Evolutionary conservation across 2,113 vertebrate genomes (phyloP), one percentile per base, ranked within the genome.

Genomic region (Malaclemys terrapin): DNA sequence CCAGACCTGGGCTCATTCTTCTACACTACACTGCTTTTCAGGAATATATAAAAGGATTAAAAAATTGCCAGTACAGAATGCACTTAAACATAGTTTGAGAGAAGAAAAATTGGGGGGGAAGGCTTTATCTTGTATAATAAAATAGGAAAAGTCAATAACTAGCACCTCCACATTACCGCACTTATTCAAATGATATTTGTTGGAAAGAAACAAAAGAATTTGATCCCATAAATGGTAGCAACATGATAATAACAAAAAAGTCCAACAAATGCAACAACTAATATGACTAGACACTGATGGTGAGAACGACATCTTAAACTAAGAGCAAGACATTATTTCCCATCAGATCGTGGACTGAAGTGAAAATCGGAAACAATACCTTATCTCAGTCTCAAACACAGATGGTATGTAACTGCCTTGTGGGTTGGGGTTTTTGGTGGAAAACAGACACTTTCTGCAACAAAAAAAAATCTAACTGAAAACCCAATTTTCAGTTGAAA

Each of bases 101-200:
- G 86, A 62, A 59, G 38, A 24, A 59, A 88, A 31, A 83, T 92
- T 35, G 78, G 38, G 42, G 17, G 49, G 47, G 27, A 1, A 57
- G 50, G 62, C 13, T 54, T 89, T 94, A 75, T 53, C 85, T 92
- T 81, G 45, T 72, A 57, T 65, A 94, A 56, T 25, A 86, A 94
- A 96, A 91, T 3, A 5, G 1, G 24, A 25, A 6, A 10, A 91
- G 49, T 49, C 69, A 92, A 78, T 45, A 94, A 45, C 56, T 94
- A 94, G 53, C 57, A 95, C 89, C 89, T 94, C 52, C 82, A 83
- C n/a, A 19, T 92, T 92, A 80, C 78, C 89, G 82, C 84, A 95
- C 80, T 93, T 65, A 59, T 25, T 95, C 52, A 38, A 65, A 80
- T 94, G 50, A 83, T 76, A 91, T 54, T 90, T 92, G 90, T 88